Evolutionary conservation across 2,797 vertebrate species (phyloP).

Genomic region (Syndactyla subalaris): DNA sequence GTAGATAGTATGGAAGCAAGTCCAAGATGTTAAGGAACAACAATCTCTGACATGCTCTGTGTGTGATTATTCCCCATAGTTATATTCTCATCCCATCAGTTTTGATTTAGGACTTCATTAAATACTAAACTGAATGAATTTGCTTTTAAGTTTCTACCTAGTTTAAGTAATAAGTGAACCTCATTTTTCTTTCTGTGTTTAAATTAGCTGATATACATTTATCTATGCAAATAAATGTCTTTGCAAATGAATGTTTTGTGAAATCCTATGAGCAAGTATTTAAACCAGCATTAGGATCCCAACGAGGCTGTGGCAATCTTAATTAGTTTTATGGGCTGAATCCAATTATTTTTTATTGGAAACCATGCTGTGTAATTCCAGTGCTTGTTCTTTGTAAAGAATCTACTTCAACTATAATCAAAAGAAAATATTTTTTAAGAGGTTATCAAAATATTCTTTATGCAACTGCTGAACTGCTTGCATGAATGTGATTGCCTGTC

Average conservation of each 20-base stretch:
- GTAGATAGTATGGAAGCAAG: not conserved
- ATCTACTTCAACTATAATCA: not conserved
- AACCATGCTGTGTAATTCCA: not conserved
- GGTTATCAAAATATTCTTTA: constrained; percentile 16
- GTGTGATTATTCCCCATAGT: not conserved
- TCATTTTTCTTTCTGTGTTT: not conserved
- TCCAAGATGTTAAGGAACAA: not conserved
- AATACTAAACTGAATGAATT: constrained; percentile 6
- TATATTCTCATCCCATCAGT: not conserved
- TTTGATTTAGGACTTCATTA: not conserved
- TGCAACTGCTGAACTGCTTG: not conserved
- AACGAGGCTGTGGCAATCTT: constrained; percentile 24
- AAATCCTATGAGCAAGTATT: constrained; percentile 22
- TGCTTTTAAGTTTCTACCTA: not conserved
- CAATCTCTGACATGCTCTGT: not conserved
- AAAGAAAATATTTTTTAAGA: not conserved
- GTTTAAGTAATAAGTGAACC: not conserved
- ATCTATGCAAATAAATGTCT: constrained; percentile 2
- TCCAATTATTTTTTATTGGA: constrained; percentile 23
- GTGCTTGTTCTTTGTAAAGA: not conserved
- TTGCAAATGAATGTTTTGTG: constrained; percentile 20
- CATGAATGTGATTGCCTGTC: not conserved
- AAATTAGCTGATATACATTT: constrained; percentile 21
- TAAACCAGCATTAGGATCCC: constrained; percentile 15
- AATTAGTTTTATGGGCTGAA: constrained; percentile 34